Conservation (phyloP, 2,113 vertebrate species). For the Ammodytes marinus region DNA sequence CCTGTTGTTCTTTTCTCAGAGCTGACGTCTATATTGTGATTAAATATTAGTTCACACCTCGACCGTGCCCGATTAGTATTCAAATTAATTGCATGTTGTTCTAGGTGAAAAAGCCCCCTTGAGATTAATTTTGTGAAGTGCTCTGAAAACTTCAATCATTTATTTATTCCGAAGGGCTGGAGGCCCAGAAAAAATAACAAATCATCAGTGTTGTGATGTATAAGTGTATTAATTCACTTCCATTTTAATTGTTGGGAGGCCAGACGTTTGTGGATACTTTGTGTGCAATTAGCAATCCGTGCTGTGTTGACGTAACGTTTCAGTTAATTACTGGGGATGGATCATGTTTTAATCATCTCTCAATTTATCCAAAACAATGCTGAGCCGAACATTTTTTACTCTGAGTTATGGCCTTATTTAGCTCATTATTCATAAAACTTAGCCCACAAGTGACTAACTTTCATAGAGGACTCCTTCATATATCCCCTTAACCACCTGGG, state of each 20-base stretch:
- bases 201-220: constrained; percentile 74
- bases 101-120: constrained; percentile 59
- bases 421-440: constrained; percentile 10
- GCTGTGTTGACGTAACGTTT: constrained; percentile 67
- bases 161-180: constrained; percentile 71
- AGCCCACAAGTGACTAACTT: background rate
- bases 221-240: constrained; percentile 72
- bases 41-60: constrained; percentile 43
- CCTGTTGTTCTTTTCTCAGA: background rate
- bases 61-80: constrained; percentile 53
- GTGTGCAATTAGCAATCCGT: constrained; percentile 65
- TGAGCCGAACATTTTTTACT: constrained; percentile 24
- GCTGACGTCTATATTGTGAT: constrained; percentile 20
- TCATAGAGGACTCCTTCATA: background rate
- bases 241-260: constrained; percentile 61
- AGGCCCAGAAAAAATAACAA: constrained; percentile 69
- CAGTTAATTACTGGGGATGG: constrained; percentile 60
- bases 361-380: constrained; percentile 59
- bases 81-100: constrained; percentile 57
- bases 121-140: constrained; percentile 60
- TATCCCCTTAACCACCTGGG: constrained; percentile 22
- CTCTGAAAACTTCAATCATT: constrained; percentile 69
- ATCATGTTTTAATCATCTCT: constrained; percentile 75
- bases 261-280: constrained; percentile 77
- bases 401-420: constrained; percentile 4